Conservation (phyloP, 2,888 invertebrate genomes). For the Tenthredo amoena region DNA sequence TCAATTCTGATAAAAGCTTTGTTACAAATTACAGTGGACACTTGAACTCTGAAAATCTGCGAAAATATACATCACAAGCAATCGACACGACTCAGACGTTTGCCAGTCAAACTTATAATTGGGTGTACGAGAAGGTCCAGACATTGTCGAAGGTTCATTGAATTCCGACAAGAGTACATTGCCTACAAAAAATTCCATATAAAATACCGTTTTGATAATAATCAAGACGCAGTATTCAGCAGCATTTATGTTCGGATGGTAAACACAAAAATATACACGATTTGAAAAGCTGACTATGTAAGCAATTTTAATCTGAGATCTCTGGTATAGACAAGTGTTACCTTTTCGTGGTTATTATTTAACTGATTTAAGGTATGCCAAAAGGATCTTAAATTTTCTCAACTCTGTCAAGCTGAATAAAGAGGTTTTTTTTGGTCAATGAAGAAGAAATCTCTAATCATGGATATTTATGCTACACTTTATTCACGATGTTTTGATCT, state of each 20-base stretch:
- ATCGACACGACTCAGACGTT: constrained; percentile 85
- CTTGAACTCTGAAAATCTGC: constrained; percentile 88
- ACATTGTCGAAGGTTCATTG: constrained; percentile 86
- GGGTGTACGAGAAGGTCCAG: constrained; percentile 90
- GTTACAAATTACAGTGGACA: constrained; percentile 83
- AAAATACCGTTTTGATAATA: constrained; percentile 31
- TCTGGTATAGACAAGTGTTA: constrained; percentile 30
- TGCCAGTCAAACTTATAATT: constrained; percentile 85
- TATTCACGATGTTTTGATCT: constrained; percentile 14
- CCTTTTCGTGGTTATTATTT: constrained; percentile 38
- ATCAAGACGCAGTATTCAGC: constrained; percentile 33
- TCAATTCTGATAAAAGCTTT: constrained; percentile 52
- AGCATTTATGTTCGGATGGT: constrained; percentile 39
- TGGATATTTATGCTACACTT: constrained; percentile 38
- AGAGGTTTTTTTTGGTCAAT: background rate
- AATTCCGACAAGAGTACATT: constrained; percentile 64
- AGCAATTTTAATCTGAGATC: constrained; percentile 48
- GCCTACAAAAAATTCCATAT: constrained; percentile 40
- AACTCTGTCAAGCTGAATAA: background rate
- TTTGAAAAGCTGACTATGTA: constrained; percentile 45
- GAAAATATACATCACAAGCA: constrained; percentile 83
- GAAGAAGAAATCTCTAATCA: constrained; percentile 13
- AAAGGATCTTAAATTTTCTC: constrained; percentile 23
- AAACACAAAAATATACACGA: constrained; percentile 42
- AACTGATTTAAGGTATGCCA: constrained; percentile 39